Evolutionary conservation across 2,797 vertebrate genomes (phyloP), one percentile per base, ranked within the genome.

Genomic region (Malacoctenus gilli): DNA sequence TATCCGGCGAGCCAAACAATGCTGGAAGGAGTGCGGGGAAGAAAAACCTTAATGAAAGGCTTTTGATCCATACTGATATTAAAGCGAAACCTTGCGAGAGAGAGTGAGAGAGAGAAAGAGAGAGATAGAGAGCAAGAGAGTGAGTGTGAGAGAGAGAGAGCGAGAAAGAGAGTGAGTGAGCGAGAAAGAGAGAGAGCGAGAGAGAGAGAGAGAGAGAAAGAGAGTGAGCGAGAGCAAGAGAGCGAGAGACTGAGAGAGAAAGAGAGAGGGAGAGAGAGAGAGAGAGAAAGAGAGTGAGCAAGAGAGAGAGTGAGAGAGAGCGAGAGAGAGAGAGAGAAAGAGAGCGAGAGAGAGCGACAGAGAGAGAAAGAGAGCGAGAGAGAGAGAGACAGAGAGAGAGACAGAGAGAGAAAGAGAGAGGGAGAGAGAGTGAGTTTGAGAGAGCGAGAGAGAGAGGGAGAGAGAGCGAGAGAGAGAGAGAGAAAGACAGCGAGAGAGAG

Each of bases 1-100:
- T 88, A 85, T 90, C 89, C 87, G 82, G 72, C 68, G 83, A 89
- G 84, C 82, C 87, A 89, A 90, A 91, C 87, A 90, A 90, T 89
- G 85, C 89, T 89, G 80, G 67, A 80, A 90, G 87, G 83, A 85
- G 80, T 53, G 78, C 47, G 82, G 68, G 11, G 9, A 64, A 85
- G 11, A 28, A 64, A 85, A 84, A 77, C 70, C 81, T 84, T 91
- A 89, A 90, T 89, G 83, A 92, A 90, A 87, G 81, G 55, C 84
- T 87, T 91, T 91, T 92, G 89, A 91, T 91, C 87, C 81, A 21
- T 52, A 14, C 63, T 77, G 83, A 89, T 90, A 86, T 89, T 87
- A 83, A 79, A 83, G 79, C 20, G 16, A 75, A 79, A 85, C 76
- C 71, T 79, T 85, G 73, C 75, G 79, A 77, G 54, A 59, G 40